Conservation (phyloP, 2,113 vertebrate genomes). For the Orientallactaga bullata region DNA sequence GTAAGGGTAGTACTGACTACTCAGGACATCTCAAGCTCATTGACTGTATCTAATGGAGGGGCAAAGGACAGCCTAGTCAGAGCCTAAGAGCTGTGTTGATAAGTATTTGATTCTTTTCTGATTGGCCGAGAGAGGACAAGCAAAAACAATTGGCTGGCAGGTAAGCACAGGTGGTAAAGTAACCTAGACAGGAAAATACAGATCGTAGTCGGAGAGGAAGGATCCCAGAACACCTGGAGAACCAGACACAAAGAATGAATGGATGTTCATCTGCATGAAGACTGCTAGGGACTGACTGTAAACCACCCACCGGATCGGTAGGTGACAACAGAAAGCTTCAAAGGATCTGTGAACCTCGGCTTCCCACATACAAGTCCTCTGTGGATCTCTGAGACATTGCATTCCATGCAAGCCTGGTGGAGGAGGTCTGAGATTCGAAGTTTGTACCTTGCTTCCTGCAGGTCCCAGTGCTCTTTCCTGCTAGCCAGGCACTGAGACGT, state of each 20-base stretch:
- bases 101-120: background rate
- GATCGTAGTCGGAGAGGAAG: background rate
- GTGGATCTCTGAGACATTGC: background rate
- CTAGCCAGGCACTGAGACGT: no score
- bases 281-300: background rate
- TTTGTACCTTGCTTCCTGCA: accelerated
- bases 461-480: background rate
- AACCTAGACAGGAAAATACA: no score
- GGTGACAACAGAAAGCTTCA: background rate
- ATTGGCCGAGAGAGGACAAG: background rate
- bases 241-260: background rate
- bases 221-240: background rate
- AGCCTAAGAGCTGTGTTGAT: background rate
- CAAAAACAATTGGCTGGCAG: no score
- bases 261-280: background rate
- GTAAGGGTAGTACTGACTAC: background rate
- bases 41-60: background rate
- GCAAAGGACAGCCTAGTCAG: accelerated
- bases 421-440: background rate
- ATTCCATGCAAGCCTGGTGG: background rate
- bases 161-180: background rate
- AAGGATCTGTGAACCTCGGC: no score
- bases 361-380: background rate
- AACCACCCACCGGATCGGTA: background rate
- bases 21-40: background rate